These are phyloP conservation scores for Phocides pigmalion DNA, from an alignment of 1,140 invertebrate species.

Conservation along the genomic window DNA sequence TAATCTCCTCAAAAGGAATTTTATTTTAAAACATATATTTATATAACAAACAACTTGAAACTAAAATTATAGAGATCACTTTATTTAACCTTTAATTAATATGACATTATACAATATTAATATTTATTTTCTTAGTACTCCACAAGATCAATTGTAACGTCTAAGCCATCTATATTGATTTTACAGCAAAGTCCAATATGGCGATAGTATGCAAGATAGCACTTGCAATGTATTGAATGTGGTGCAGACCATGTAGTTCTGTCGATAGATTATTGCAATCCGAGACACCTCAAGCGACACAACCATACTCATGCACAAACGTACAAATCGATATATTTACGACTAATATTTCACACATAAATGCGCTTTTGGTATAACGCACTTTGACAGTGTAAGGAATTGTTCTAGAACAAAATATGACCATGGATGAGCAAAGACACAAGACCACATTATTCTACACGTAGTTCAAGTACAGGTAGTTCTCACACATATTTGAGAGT, in stretches of 20 bases:
- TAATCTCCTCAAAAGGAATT: no score
- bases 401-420: not conserved
- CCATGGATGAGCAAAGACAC: not conserved
- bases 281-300: constrained; percentile 13
- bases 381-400: not conserved
- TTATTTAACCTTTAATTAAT: not conserved
- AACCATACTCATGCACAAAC: constrained; percentile 13
- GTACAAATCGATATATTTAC: constrained; percentile 7
- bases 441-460: no score
- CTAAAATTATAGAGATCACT: no score
- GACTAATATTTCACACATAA: not conserved
- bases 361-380: not conserved
- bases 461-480: no score
- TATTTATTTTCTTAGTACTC: constrained; percentile 17
- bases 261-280: constrained; percentile 31
- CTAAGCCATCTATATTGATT: constrained; percentile 30
- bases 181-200: constrained; percentile 34
- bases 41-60: no score
- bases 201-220: constrained; percentile 31
- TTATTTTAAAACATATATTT: no score
- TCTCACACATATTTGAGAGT: no score
- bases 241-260: constrained; percentile 26
- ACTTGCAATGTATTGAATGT: constrained; percentile 33
- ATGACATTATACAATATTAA: not conserved
- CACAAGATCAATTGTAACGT: constrained; percentile 28